Base-by-base conservation (phyloP, 2,113 vertebrate genomes). In the Percina caprodes region DNA sequence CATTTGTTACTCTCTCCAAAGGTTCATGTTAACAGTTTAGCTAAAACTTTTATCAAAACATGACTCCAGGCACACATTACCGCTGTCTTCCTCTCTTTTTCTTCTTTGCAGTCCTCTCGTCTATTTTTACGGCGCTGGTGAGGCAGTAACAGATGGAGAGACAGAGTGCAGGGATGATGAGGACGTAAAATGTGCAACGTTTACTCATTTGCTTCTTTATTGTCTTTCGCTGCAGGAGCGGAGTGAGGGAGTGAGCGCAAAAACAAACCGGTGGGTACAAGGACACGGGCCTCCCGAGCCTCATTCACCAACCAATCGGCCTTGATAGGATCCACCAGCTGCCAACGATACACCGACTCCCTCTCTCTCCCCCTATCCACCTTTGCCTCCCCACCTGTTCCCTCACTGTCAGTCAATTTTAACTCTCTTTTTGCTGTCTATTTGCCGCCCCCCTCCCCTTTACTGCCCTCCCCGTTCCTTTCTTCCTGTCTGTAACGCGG, bases 171-270 rank as follows among this genome's bases (percentile, higher is more conserved):
- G 86, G 86, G 89, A 92, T 91, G 92, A 94, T 96, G 95, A 96
- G 96, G 95, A 95, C 95, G 96, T 96, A 96, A 97, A 98, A 97
- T 96, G 75, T 94, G 95, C 93, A 94, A 92, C 21, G 33, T 92
- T 94, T 94, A 93, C 91, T 92, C 89, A 91, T 92, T 92, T 93
- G 90, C 87, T 90, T 89, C 88, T 92, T 92, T 93, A 93, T 92
- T 93, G 91, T 94, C 91, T 95, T 94, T 94, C 94, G 91, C 95
- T 96, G 87, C 92, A 92, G 94, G 90, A 93, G 90, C 30, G 83
- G 83, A 88, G 86, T 81, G 84, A 93, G 92, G 92, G 93, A 95
- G 94, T 92, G 96, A 95, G 95, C 92, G 94, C 95, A 94, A 92
- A 94, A 94, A 92, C 93, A 92, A 94, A 91, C 94, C 86, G 89